phyloP scores from a whole-genome alignment of 2,113 vertebrate genomes.

The Dasypus novemcinctus region DNA sequence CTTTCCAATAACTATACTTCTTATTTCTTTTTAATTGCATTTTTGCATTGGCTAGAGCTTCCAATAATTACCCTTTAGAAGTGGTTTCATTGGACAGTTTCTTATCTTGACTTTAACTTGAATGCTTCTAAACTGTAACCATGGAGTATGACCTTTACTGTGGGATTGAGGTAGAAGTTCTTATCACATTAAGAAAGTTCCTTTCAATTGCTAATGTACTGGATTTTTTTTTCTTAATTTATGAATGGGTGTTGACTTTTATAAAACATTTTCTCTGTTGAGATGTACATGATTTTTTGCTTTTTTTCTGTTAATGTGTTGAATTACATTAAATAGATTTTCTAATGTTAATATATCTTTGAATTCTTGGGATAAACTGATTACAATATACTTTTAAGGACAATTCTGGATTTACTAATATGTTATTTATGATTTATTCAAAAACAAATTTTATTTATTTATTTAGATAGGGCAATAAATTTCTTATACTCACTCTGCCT shows the following conservation, averaged over 20 bases:
- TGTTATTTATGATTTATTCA: background rate
- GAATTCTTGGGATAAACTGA: background rate
- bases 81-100: background rate
- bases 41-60: background rate
- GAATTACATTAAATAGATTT: background rate
- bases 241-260: background rate
- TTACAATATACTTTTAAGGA: background rate
- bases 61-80: background rate
- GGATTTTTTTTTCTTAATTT: background rate
- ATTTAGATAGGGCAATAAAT: background rate
- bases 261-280: background rate
- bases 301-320: background rate
- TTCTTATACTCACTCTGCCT: background rate
- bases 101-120: slow-evolving; percentile 4
- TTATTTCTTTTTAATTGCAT: slow-evolving; percentile 6
- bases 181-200: background rate
- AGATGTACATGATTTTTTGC: background rate
- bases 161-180: background rate
- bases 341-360: background rate
- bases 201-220: background rate
- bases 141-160: background rate
- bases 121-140: slow-evolving; percentile 1
- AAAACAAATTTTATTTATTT: no score
- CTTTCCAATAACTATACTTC: slow-evolving; percentile 11
- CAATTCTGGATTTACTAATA: background rate